Evolutionary conservation across 2,113 vertebrate species (phyloP).

Genomic region (Sapajus apella): DNA sequence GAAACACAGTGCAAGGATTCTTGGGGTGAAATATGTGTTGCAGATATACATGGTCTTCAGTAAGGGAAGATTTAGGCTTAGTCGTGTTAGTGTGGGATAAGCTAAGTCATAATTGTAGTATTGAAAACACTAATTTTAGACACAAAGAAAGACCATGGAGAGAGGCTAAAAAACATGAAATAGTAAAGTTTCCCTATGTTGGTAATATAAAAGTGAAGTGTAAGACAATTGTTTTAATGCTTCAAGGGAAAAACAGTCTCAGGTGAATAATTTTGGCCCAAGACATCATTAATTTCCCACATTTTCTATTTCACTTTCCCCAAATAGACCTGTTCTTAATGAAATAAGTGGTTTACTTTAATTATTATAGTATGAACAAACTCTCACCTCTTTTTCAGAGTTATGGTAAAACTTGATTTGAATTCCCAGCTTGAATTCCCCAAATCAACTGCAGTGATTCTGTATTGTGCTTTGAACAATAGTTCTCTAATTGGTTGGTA

Average conservation of each 20-base stretch:
- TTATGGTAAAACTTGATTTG: not conserved
- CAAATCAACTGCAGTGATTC: not conserved
- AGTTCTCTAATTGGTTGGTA: not conserved
- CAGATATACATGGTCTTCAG: not conserved
- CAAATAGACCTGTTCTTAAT: not conserved
- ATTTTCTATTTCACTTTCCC: not conserved
- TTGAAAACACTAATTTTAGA: not conserved
- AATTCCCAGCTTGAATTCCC: not conserved
- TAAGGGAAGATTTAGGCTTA: not conserved
- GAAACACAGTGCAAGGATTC: not conserved
- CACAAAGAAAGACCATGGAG: not conserved
- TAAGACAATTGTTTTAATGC: conserved; percentile 16
- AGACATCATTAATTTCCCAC: conserved; percentile 4
- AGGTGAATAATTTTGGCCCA: conserved; percentile 7
- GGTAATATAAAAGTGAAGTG: not conserved
- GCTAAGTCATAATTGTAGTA: not conserved
- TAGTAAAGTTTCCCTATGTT: not conserved
- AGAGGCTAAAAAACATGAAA: not conserved
- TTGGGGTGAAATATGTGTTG: not conserved
- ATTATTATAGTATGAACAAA: not conserved
- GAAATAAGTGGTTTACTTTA: not conserved
- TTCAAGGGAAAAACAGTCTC: not conserved
- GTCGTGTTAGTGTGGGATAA: not conserved
- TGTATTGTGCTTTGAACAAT: not conserved
- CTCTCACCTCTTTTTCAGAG: not conserved